Evolutionary conservation across 2,113 vertebrate species (phyloP).

Genomic region (Carollia perspicillata): DNA sequence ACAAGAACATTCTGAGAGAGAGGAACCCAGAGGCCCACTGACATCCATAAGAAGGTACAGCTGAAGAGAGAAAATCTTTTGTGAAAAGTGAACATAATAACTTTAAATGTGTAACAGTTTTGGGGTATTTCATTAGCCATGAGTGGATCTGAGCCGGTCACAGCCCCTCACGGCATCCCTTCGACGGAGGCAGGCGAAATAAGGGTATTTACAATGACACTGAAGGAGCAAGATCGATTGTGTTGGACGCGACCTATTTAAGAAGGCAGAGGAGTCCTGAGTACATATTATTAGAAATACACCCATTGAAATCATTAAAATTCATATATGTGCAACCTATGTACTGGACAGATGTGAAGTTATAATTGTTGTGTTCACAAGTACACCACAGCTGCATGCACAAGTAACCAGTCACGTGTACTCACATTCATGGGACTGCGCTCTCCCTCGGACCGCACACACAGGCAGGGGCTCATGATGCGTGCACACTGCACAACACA

Average conservation of each 20-base stretch:
- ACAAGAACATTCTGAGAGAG: background rate
- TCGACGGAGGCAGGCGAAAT: background rate
- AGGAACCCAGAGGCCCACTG: background rate
- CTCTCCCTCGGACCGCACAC: background rate
- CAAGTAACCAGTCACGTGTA: background rate
- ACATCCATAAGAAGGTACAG: background rate
- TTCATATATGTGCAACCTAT: rapidly evolving
- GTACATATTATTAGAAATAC: background rate
- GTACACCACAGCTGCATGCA: rapidly evolving
- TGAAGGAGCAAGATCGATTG: background rate
- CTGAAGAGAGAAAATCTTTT: background rate
- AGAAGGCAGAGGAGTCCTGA: background rate
- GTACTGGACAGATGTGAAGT: background rate
- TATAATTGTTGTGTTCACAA: rapidly evolving
- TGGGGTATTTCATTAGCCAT: background rate
- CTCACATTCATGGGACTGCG: background rate
- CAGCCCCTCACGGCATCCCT: background rate
- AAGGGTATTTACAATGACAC: background rate
- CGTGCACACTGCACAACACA: background rate
- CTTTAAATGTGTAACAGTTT: background rate
- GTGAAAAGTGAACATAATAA: background rate
- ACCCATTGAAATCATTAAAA: background rate
- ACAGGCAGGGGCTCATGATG: background rate
- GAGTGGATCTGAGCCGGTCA: background rate
- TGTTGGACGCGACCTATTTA: background rate